phyloP scores from a whole-genome alignment of 2,797 vertebrate genomes.

The Fringilla coelebs region DNA sequence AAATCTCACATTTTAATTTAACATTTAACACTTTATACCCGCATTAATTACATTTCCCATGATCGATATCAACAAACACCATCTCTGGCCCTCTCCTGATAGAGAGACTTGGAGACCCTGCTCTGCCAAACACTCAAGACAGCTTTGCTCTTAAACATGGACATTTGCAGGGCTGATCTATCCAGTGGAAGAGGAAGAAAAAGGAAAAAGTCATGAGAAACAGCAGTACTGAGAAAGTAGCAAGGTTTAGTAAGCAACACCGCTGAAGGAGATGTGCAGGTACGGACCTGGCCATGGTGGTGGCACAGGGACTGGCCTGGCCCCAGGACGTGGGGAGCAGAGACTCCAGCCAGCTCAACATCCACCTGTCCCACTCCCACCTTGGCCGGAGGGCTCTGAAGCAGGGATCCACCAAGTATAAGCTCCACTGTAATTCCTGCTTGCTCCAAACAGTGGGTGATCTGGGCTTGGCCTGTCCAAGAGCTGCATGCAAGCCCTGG shows the following conservation, averaged over 20 bases:
- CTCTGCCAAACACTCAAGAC: background rate
- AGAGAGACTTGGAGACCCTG: background rate
- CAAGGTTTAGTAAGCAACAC: background rate
- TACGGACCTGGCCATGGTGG: background rate
- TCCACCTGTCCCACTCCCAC: background rate
- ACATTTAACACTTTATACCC: conserved; percentile 3
- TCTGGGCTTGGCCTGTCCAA: background rate
- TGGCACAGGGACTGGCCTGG: background rate
- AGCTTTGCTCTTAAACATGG: background rate
- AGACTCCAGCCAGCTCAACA: background rate
- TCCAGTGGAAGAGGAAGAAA: background rate
- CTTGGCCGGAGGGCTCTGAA: background rate
- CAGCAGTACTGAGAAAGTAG: background rate
- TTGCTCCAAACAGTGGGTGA: background rate
- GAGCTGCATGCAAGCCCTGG: background rate
- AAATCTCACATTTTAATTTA: conserved; percentile 46
- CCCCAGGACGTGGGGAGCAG: background rate
- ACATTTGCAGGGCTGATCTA: fast-evolving
- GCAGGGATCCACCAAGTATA: background rate
- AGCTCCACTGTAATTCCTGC: background rate
- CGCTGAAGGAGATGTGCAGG: fast-evolving
- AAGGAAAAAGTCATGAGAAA: background rate
- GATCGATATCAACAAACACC: background rate
- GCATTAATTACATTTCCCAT: conserved; percentile 1
- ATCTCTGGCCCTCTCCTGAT: background rate